Conservation (phyloP, 1,140 invertebrate species). For the Drosophila asahinai region DNA sequence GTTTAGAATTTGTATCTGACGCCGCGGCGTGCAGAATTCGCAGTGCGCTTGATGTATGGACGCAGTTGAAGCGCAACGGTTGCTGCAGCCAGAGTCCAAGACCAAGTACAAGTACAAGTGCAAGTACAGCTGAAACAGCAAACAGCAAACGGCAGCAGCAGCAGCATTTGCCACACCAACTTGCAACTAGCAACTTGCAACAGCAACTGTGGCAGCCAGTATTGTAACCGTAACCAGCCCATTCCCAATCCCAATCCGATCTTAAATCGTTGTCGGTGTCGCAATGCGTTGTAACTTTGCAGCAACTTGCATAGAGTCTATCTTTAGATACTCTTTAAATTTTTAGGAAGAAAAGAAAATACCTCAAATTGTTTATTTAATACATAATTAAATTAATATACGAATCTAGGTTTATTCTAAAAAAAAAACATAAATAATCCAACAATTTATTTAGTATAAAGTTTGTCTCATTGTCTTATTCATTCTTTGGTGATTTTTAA, state of each 20-base stretch:
- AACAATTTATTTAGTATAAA: too few relatives aligned
- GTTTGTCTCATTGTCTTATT: too few relatives aligned
- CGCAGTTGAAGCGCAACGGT: constrained; percentile 54
- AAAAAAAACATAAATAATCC: too few relatives aligned
- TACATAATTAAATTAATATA: too few relatives aligned
- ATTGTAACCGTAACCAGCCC: constrained; percentile 63
- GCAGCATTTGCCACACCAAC: constrained; percentile 16
- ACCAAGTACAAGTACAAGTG: constrained; percentile 48
- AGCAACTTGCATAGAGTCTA: constrained; percentile 16
- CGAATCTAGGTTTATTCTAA: too few relatives aligned
- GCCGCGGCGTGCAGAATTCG: constrained; percentile 46
- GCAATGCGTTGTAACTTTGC: constrained; percentile 63
- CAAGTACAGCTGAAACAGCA: constrained; percentile 34
- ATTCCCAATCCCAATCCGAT: constrained; percentile 36
- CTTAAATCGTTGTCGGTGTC: constrained; percentile 40
- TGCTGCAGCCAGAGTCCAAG: constrained; percentile 31
- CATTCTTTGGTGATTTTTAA: too few relatives aligned
- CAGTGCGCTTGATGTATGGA: constrained; percentile 38
- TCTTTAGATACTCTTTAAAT: constrained; percentile 11
- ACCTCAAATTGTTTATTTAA: too few relatives aligned
- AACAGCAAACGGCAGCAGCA: constrained; percentile 6
- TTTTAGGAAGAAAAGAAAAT: too few relatives aligned
- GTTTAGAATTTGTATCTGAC: constrained; percentile 60
- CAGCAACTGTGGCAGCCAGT: constrained; percentile 36
- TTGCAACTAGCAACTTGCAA: constrained; percentile 24